phyloP scores from a whole-genome alignment of 2,888 invertebrate species.

The Molorchus minor region DNA sequence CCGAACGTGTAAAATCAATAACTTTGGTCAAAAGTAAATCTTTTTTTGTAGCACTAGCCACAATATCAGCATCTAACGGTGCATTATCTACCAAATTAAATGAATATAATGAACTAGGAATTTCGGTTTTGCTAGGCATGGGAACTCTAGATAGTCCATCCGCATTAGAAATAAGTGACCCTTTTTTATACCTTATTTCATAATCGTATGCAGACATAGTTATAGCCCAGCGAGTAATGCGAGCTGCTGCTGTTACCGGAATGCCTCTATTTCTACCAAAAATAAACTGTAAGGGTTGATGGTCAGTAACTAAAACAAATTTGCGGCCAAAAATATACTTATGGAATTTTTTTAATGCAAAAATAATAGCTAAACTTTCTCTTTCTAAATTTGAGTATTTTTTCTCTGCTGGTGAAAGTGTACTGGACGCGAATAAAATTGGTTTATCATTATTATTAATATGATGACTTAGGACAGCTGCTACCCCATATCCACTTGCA shows the following conservation, averaged over 20 bases:
- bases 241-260: conserved; percentile 27
- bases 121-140: not conserved
- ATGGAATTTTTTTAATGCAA: conserved; percentile 36
- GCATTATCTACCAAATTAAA: conserved; percentile 11
- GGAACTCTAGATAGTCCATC: conserved; percentile 22
- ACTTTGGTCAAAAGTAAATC: conserved; percentile 4
- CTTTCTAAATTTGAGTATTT: conserved; percentile 28
- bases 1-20: conserved; percentile 28
- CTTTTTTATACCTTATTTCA: conserved; percentile 25
- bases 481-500: conserved; percentile 40
- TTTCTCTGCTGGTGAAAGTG: conserved; percentile 19
- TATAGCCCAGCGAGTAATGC: conserved; percentile 31
- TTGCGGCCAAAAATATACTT: conserved; percentile 53
- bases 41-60: too few species aligned
- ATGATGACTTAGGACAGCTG: conserved; percentile 39
- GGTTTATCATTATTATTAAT: conserved; percentile 36
- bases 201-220: conserved; percentile 34
- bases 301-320: conserved; percentile 42
- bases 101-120: not conserved
- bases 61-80: too few species aligned
- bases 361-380: conserved; percentile 24
- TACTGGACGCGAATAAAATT: conserved; percentile 34
- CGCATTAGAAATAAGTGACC: conserved; percentile 10
- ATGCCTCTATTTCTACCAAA: conserved; percentile 33
- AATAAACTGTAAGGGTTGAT: conserved; percentile 34